These are phyloP conservation scores for Heliothis peltigera DNA, from an alignment of 2,888 invertebrate genomes.

Conservation along the genomic window DNA sequence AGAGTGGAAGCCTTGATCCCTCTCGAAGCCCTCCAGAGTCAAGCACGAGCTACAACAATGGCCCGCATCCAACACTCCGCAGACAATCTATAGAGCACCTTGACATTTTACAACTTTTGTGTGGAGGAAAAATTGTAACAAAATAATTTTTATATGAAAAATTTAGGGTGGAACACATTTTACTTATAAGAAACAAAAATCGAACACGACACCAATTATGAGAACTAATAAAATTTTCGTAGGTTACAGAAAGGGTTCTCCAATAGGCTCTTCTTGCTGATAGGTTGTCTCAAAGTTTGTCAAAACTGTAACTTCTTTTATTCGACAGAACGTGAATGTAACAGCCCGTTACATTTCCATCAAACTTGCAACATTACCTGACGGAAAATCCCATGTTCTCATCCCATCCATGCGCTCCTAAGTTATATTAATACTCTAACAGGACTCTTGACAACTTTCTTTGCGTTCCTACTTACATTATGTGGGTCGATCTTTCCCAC, in stretches of 20 bases:
- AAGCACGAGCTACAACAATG: conserved; percentile 57
- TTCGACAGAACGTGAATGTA: background rate
- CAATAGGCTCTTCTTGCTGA: too few species aligned
- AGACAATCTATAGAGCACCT: conserved; percentile 20
- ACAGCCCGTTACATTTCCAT: background rate
- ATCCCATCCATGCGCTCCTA: background rate
- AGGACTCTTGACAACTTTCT: background rate
- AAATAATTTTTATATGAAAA: too few species aligned
- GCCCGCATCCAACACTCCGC: conserved; percentile 37
- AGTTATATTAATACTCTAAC: background rate
- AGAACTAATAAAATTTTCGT: too few species aligned
- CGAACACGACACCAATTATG: too few species aligned
- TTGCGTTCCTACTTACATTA: conserved; percentile 4
- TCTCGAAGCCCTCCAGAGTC: conserved; percentile 51
- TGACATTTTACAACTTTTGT: conserved; percentile 13
- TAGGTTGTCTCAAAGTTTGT: too few species aligned
- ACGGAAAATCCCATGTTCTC: background rate
- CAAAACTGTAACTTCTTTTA: too few species aligned
- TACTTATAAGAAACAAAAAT: too few species aligned
- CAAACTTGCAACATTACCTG: too few species aligned
- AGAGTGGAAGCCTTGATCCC: conserved; percentile 54
- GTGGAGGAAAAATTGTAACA: background rate
- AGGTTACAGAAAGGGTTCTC: too few species aligned
- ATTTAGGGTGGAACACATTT: too few species aligned
- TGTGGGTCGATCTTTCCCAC: background rate